Conservation (phyloP, 2,888 invertebrate species). For the Calameuta pallipes region DNA sequence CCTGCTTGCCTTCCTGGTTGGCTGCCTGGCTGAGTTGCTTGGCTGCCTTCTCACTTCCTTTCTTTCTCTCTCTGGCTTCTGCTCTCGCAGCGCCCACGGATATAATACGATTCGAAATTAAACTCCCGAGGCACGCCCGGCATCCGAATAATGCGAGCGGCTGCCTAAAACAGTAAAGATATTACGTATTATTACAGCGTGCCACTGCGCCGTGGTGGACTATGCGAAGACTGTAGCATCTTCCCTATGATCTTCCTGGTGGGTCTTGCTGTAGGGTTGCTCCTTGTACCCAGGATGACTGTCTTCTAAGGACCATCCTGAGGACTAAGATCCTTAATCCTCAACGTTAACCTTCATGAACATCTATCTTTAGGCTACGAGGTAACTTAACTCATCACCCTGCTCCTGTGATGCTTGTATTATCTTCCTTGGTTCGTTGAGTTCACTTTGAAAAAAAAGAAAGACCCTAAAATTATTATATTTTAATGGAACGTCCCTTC, state of each 20-base stretch:
- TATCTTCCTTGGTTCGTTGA: background rate
- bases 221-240: background rate
- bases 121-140: conserved; percentile 60
- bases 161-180: conserved; percentile 63
- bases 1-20: background rate
- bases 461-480: background rate
- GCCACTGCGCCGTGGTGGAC: conserved; percentile 37
- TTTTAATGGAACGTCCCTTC: background rate
- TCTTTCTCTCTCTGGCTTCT: conserved; percentile 18
- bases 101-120: conserved; percentile 63
- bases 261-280: background rate
- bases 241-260: background rate
- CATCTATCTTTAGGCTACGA: background rate
- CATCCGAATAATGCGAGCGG: conserved; percentile 60
- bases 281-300: background rate
- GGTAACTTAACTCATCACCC: background rate
- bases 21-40: background rate
- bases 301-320: background rate
- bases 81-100: conserved; percentile 36
- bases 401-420: background rate
- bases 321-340: background rate
- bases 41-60: conserved; percentile 11
- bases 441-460: background rate
- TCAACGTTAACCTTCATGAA: background rate
- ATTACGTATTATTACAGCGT: conserved; percentile 62